Percentiles rank a stretch among this genome's conserved stretches.
These are phyloP conservation scores for Vanessa atalanta DNA, from an alignment of 1,140 invertebrate species.

Conservation along the genomic window DNA sequence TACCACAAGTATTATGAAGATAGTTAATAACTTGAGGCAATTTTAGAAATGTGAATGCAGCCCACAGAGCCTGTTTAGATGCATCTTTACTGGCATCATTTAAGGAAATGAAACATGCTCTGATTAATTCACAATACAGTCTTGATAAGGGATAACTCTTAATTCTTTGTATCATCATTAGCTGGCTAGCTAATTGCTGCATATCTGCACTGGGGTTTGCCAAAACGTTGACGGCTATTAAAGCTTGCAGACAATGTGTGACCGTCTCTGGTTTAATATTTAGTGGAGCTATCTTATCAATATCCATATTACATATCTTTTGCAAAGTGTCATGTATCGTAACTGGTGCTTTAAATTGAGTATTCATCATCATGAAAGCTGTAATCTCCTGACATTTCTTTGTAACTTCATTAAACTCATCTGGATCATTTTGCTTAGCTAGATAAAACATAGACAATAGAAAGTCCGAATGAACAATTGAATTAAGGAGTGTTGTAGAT, in stretches of 20 bases:
- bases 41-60: conserved; percentile 95
- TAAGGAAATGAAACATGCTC: conserved; percentile 93
- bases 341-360: conserved; percentile 79
- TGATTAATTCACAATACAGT: conserved; percentile 93
- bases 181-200: conserved; percentile 88
- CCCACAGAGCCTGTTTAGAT: conserved; percentile 91
- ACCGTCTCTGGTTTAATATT: conserved; percentile 84
- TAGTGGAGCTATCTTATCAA: conserved; percentile 82
- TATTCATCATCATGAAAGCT: conserved; percentile 82
- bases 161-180: conserved; percentile 90
- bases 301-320: conserved; percentile 83
- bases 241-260: conserved; percentile 87
- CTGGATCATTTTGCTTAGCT: conserved; percentile 87
- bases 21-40: conserved; percentile 90
- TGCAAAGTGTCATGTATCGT: conserved; percentile 83
- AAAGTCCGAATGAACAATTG: conserved; percentile 88
- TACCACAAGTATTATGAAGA: conserved; percentile 82
- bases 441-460: conserved; percentile 91
- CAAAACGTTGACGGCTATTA: conserved; percentile 87
- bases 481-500: conserved; percentile 85
- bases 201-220: conserved; percentile 89
- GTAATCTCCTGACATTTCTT: conserved; percentile 89
- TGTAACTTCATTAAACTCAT: conserved; percentile 84
- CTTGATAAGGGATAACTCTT: conserved; percentile 87
- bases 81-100: conserved; percentile 89